Evolutionary conservation across 2,113 vertebrate species (phyloP), one percentile per base, ranked within the genome.

Genomic region (Tautogolabrus adspersus): DNA sequence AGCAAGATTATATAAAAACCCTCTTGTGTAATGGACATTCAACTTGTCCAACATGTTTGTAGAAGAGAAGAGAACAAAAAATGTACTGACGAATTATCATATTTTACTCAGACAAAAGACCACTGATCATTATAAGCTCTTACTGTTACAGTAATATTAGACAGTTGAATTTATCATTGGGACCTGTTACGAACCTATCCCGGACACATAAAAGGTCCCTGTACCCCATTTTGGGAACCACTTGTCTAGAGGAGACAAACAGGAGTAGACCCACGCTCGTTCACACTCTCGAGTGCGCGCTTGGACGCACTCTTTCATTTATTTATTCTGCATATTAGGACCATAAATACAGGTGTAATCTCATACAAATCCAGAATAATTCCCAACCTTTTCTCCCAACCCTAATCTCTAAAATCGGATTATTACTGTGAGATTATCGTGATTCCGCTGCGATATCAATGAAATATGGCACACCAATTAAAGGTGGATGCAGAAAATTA

Each of bases 1-100:
- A 81, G 78, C 67, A 61, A 74, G 65, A 81, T 92, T 92, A 90
- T 79, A 85, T 88, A 92, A 90, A 92, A 90, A 82, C 56, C 52
- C 81, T 83, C 86, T 84, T 88, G 91, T 90, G 85, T 89, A 89
- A 92, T 82, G 72, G 85, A 87, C 68, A 72, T 82, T 70, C 77
- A 82, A 81, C 83, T 78, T 77, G 22, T 64, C 78, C 34, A 73
- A 49, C 54, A 81, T 75, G 71, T 74, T 73, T 56, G 58, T 57
- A 62, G 44, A 47, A 34, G 37, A 2, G 18, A 40, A 42, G 11
- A 16, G 23, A 18, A 5, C 8, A 34, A 47, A 46, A 30, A 8
- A 19, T 1, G 9, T 30, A 16, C 49, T 52, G 7, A n/a, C 19
- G 15, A 49, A 8, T 19, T 49, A 6, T 49, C 47, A 19, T 19